Conservation (phyloP, 2,888 invertebrate genomes). For the Halictus ligatus region DNA sequence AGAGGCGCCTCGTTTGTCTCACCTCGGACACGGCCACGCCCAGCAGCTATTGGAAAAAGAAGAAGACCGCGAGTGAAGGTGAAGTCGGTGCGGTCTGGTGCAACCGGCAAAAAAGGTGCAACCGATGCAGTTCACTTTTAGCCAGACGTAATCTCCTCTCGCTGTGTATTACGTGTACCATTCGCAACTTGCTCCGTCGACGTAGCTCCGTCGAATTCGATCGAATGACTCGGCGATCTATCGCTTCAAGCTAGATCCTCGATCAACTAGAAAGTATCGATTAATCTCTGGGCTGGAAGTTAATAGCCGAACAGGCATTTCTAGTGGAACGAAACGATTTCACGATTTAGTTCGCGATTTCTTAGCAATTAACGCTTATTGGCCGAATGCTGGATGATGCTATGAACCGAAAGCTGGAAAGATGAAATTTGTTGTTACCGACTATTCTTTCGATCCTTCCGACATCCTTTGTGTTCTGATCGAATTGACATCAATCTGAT, state of each 20-base stretch:
- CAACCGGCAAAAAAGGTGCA: conserved; percentile 37
- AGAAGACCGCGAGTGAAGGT: conserved; percentile 44
- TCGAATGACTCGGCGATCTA: background rate
- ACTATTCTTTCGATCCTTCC: too few species aligned
- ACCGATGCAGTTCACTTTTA: conserved; percentile 27
- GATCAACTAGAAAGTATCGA: background rate
- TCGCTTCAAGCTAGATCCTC: background rate
- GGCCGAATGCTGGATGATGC: too few species aligned
- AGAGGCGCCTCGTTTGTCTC: conserved; percentile 18
- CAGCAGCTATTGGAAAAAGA: conserved; percentile 28
- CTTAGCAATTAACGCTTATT: background rate
- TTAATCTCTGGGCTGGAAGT: background rate
- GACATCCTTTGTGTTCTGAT: too few species aligned
- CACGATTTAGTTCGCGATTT: background rate
- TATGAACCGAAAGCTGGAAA: background rate
- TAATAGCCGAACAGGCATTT: too few species aligned
- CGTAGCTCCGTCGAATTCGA: background rate
- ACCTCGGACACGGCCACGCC: conserved; percentile 32
- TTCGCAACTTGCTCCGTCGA: conserved; percentile 9
- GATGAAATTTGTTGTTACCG: background rate
- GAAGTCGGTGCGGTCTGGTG: conserved; percentile 26
- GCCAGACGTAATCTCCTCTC: conserved; percentile 34
- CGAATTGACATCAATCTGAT: too few species aligned
- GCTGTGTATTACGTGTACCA: conserved; percentile 26
- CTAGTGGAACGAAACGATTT: background rate